Base-by-base conservation (phyloP, 2,113 vertebrate species). In the Grus americana region DNA sequence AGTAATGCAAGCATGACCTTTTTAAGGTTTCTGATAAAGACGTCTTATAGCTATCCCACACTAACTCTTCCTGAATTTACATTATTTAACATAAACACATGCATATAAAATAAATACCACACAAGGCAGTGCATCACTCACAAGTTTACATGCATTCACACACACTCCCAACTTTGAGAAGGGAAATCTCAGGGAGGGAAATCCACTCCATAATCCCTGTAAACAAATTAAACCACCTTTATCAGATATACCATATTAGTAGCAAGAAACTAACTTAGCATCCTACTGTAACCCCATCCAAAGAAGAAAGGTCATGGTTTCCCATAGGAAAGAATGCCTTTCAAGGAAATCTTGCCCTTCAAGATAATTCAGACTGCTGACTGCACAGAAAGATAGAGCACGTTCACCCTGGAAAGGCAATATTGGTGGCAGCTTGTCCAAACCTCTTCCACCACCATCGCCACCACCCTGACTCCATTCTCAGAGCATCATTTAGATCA, bases 211-310 rank as follows among this genome's bases (percentile, higher is more conserved):
- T 44, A 74, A 58, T 46, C n/a, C 55, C 59, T 30, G 44, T 23
- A 92, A 78, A 82, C 75, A 93, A 96, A 70, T 92, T 54, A 66
- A 79, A 36, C 59, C 90, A 92, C 76, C 29, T 18, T 83, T 49
- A 84, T 59, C 86, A 93, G 87, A 57, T 61, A 50, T 2, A 30
- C 15, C 6, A 15, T 17, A 30, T 23, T 15, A 44, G 9, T 2
- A 79, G 40, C 36, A 61, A 84, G 38, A 78, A 90, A 70, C 5
- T 8, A 46, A 57, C 17, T 49, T 21, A 9, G 30, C 66, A 76
- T 58, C 75, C 75, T 63, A 15, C 23, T n/a, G 40, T 36, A 84
- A 76, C 29, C 27, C 67, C 47, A 32, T 70, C n/a, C 42, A 17
- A n/a, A 80, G 79, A 50, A 23, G 22, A 79, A 57, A 84, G 70